Base-by-base conservation (phyloP, 2,888 invertebrate genomes). In the Cerceris ruficornis region DNA sequence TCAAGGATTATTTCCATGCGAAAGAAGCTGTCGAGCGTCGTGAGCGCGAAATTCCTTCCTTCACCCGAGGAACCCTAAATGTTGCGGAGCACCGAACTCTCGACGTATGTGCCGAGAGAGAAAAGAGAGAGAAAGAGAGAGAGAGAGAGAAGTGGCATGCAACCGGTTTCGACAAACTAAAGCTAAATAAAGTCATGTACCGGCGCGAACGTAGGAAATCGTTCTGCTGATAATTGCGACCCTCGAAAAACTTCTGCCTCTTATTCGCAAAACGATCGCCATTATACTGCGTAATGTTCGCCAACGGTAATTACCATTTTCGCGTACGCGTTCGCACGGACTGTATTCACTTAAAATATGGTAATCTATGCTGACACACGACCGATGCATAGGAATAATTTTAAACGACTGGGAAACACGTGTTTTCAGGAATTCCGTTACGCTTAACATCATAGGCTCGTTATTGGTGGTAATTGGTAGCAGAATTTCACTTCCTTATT, bases 81-180 rank as follows among this genome's bases (percentile, higher is more conserved):
- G 84, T 78, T 80, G 76, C 77, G 70, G 77, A 70, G 75, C 76
- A 71, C 75, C 79, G 78, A 84, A 84, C 82, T 80, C 61, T 74
- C 50, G 64, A 62, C 69, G 65, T 76, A 64, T 75, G 67, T 57
- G 71, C 17, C 60, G 60, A 81, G 81, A 79, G 75, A 66, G 74
- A 70, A 42, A 65, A 13, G 13, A 13, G 8, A 46, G 13, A 46
- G 46, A 46, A 46, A 46, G 46, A 13, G 13, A 46, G 13, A 11
- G 13, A 11, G 46, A 46, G 69, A 58, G 66, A 69, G 81, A 75
- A 80, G 77, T 81, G 71, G 84, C 79, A 84, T 81, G 84, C 85
- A 88, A 88, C 88, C 88, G 88, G 88, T 88, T 88, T 86, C 84
- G 83, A 82, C 87, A 80, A 85, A 88, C 87, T 81, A 86, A 84